Percentiles rank a stretch among this genome's conserved stretches.
phyloP scores from a whole-genome alignment of 2,797 vertebrate species.

The Aplochiton taeniatus region DNA sequence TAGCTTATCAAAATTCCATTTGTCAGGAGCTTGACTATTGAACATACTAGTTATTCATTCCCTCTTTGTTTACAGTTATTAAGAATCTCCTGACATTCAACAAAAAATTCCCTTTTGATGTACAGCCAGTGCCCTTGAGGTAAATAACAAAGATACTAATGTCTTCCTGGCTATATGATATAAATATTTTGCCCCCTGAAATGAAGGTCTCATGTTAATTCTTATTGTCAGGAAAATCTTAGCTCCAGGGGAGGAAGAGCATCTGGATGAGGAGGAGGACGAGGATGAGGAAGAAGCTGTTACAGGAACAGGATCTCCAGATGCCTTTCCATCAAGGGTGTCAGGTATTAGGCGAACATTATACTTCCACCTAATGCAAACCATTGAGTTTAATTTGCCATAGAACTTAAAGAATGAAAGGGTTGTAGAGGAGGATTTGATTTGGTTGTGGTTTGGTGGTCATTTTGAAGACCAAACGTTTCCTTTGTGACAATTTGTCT shows the following conservation, averaged over 20 bases:
- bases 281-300: constrained; percentile 92
- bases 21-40: neutral
- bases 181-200: neutral
- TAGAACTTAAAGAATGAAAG: neutral
- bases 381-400: constrained; percentile 11
- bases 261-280: constrained; percentile 95
- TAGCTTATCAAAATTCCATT: too few species aligned
- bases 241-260: constrained; percentile 96
- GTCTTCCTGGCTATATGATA: neutral
- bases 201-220: too few species aligned
- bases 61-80: constrained; percentile 79
- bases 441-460: constrained; percentile 11
- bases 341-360: constrained; percentile 75
- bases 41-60: constrained; percentile 1
- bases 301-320: constrained; percentile 83
- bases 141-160: constrained; percentile 63
- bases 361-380: neutral
- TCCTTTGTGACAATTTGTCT: constrained; percentile 44
- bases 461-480: constrained; percentile 35
- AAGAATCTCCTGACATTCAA: constrained; percentile 94
- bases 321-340: constrained; percentile 83
- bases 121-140: constrained; percentile 95
- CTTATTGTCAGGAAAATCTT: constrained; percentile 86
- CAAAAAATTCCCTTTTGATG: constrained; percentile 97
- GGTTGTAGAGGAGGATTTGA: neutral